These are phyloP conservation scores for Alca torda DNA, from an alignment of 2,797 vertebrate genomes.

Conservation along the genomic window DNA sequence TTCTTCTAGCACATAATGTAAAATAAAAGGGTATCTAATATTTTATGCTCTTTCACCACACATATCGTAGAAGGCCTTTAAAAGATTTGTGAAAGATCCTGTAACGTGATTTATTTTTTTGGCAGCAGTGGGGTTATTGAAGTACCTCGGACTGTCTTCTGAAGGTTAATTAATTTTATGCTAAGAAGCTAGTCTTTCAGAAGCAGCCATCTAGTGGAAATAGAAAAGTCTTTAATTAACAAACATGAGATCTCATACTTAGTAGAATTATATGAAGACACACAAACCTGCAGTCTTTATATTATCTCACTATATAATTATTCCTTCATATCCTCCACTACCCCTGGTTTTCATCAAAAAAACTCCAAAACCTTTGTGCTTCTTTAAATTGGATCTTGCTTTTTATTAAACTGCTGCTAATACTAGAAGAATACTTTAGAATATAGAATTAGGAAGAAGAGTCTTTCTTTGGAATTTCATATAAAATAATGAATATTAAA, in stretches of 20 bases:
- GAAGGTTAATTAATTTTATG: slow-evolving; percentile 67
- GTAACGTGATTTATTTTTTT: not conserved
- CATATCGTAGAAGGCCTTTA: not conserved
- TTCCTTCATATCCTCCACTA: not conserved
- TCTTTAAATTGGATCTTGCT: not conserved
- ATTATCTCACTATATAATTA: slow-evolving; percentile 30
- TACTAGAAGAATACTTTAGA: not conserved
- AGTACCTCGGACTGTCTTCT: not conserved
- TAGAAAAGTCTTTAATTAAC: slow-evolving; percentile 46
- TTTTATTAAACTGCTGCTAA: slow-evolving; percentile 10
- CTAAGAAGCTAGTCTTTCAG: slow-evolving; percentile 34
- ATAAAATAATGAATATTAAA: not conserved
- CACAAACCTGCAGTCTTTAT: slow-evolving; percentile 5
- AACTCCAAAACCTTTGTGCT: not conserved
- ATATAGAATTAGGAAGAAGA: not conserved
- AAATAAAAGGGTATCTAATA: not conserved
- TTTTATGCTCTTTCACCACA: slow-evolving; percentile 2
- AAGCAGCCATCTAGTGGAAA: slow-evolving; percentile 42
- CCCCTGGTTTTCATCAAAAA: not conserved
- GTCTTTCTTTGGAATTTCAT: not conserved
- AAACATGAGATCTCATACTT: slow-evolving; percentile 7
- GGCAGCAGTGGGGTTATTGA: not conserved
- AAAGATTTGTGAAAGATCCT: slow-evolving; percentile 20
- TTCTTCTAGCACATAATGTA: not conserved
- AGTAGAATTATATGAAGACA: slow-evolving; percentile 1